phyloP scores from a whole-genome alignment of 2,797 vertebrate genomes.

The Notoglanidium macrostoma region DNA sequence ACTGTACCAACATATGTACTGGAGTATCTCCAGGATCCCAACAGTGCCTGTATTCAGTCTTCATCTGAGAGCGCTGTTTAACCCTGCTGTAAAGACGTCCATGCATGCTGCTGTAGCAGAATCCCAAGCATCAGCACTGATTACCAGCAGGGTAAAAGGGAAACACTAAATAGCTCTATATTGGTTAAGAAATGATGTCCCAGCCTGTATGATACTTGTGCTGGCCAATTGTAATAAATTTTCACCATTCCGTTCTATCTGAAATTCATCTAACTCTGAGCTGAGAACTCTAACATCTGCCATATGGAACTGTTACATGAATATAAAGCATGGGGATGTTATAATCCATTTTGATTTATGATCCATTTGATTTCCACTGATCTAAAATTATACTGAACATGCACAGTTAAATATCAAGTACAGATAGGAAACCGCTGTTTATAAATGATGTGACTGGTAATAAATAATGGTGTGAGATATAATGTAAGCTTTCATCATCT shows the following conservation, averaged over 20 bases:
- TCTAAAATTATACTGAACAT: neutral
- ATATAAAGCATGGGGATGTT: neutral
- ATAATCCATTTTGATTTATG: neutral
- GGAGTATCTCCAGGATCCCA: constrained; percentile 12
- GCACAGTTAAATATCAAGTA: neutral
- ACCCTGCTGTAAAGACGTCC: constrained; percentile 22
- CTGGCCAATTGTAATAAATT: constrained; percentile 2
- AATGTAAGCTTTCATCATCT: neutral
- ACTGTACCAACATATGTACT: constrained; percentile 17
- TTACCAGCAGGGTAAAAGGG: constrained; percentile 22
- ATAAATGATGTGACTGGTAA: constrained; percentile 28
- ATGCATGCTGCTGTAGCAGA: constrained; percentile 31
- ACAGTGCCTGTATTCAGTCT: constrained; percentile 49
- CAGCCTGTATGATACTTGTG: neutral
- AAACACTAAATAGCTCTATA: neutral
- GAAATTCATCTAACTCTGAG: neutral
- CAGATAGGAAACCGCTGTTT: constrained; percentile 39
- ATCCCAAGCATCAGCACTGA: neutral
- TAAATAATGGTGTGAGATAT: neutral
- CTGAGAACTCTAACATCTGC: neutral
- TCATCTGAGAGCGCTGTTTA: constrained; percentile 38
- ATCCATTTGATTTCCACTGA: neutral
- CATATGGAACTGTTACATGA: constrained; percentile 13
- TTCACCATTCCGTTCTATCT: constrained; percentile 22
- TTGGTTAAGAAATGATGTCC: neutral